A percentile compares a stretch with the other conserved stretches of the same genome.
Evolutionary conservation across 2,797 vertebrate species (phyloP).

Genomic region (Cuniculus paca): DNA sequence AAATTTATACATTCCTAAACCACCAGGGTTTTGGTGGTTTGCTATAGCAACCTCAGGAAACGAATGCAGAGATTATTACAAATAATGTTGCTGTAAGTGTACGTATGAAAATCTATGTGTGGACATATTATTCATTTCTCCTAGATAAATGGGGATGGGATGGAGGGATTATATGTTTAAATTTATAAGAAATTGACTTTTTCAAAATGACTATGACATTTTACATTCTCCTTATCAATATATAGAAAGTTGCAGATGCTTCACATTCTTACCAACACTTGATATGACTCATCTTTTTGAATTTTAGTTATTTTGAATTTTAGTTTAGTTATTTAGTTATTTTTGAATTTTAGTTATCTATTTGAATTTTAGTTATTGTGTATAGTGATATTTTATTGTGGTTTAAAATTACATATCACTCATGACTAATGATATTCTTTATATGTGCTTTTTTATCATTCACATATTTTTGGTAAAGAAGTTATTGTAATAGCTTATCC

Average conservation of each 20-base stretch:
- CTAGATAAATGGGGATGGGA: background rate
- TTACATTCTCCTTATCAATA: background rate
- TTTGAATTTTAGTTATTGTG: conserved; percentile 41
- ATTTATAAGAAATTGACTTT: background rate
- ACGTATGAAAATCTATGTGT: background rate
- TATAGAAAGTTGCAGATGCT: background rate
- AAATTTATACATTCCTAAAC: background rate
- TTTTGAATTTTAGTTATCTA: conserved; percentile 42
- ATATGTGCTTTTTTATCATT: background rate
- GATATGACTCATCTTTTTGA: background rate
- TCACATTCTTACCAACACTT: background rate
- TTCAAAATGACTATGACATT: background rate
- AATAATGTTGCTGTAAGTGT: background rate
- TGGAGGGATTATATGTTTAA: background rate
- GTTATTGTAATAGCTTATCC: conserved; percentile 33
- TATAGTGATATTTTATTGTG: background rate
- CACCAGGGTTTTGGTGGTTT: background rate
- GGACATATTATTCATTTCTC: background rate
- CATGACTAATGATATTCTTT: background rate
- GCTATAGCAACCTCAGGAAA: conserved; percentile 22
- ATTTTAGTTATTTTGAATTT: conserved; percentile 31
- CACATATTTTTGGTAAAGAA: background rate
- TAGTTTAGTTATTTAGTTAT: conserved; percentile 22
- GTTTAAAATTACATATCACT: conserved; percentile 17
- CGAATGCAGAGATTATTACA: background rate